Percentiles rank a stretch among this genome's conserved stretches.
Evolutionary conservation across 2,797 vertebrate species (phyloP).

Genomic region (Chlorospingus semifuscus): DNA sequence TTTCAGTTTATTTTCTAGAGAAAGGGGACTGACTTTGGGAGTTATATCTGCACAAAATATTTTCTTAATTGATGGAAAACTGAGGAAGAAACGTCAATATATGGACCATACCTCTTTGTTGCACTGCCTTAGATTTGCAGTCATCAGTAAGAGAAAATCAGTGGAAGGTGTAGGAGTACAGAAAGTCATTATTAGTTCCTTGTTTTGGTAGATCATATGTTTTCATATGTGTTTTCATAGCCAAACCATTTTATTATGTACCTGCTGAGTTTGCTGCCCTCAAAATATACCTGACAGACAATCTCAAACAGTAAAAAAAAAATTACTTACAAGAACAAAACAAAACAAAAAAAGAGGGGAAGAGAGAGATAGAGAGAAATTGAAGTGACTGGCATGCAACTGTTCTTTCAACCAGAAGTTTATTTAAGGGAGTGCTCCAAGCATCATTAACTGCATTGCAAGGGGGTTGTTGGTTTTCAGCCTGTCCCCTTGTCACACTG

Average conservation of each 20-base stretch:
- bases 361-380: background rate
- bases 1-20: background rate
- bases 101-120: background rate
- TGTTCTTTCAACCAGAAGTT: background rate
- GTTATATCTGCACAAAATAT: background rate
- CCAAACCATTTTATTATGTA: background rate
- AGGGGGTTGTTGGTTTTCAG: background rate
- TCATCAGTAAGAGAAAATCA: background rate
- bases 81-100: background rate
- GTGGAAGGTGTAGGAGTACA: background rate
- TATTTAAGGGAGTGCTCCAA: background rate
- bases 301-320: background rate
- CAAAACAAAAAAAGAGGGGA: rapidly evolving
- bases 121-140: background rate
- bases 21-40: background rate
- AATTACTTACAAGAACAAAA: background rate
- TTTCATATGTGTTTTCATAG: background rate
- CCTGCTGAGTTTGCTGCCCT: background rate
- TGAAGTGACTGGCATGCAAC: background rate
- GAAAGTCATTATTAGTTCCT: background rate
- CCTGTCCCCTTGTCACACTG: background rate
- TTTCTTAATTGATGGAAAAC: background rate
- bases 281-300: background rate
- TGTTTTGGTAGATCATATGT: background rate
- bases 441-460: background rate